Evolutionary conservation across 2,888 invertebrate species (phyloP).

Genomic region (Drosophila quinaria): DNA sequence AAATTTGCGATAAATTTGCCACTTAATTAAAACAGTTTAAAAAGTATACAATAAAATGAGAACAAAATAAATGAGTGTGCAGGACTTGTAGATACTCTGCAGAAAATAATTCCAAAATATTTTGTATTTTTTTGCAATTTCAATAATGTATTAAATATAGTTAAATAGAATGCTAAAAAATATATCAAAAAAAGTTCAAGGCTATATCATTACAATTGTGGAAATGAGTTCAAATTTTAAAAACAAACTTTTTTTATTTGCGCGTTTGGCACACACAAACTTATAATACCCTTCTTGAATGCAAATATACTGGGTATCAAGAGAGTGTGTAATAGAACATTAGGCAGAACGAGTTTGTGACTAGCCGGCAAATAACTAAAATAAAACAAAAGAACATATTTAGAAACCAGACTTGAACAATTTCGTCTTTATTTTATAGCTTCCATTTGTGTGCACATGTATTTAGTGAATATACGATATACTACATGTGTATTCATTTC

Average conservation of each 20-base stretch:
- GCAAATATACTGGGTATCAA: background rate
- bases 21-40: slow-evolving; percentile 65
- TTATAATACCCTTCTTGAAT: background rate
- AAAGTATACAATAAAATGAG: slow-evolving; percentile 13
- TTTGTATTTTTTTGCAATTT: background rate
- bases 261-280: background rate
- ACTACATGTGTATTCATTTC: slow-evolving; percentile 50
- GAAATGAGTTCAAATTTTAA: background rate
- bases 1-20: slow-evolving; percentile 57
- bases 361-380: slow-evolving; percentile 45
- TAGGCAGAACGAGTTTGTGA: slow-evolving; percentile 51
- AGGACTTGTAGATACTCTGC: background rate
- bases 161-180: background rate
- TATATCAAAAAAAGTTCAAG: background rate
- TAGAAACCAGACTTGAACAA: slow-evolving; percentile 63
- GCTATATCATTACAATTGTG: background rate
- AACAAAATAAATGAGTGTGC: background rate
- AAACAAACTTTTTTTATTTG: background rate
- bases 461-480: slow-evolving; percentile 6
- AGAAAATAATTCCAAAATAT: background rate
- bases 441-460: slow-evolving; percentile 3
- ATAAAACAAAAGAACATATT: slow-evolving; percentile 14
- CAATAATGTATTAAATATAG: background rate
- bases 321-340: slow-evolving; percentile 34
- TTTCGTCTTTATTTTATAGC: slow-evolving; percentile 43